These are phyloP conservation scores for Pseudoatta argentina DNA, from an alignment of 1,140 invertebrate species.

Conservation along the genomic window DNA sequence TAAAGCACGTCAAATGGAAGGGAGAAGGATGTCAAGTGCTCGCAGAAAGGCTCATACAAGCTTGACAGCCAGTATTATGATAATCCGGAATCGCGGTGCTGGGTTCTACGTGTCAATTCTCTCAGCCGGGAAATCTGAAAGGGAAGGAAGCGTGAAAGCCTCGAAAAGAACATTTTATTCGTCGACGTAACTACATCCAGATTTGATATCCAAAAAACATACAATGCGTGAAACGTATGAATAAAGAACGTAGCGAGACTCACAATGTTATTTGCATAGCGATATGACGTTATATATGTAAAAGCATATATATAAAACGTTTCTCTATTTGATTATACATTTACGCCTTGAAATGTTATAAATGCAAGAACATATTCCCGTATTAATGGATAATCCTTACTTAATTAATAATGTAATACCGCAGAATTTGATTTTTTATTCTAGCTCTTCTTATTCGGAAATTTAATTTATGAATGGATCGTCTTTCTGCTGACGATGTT, in stretches of 20 bases:
- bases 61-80: slow-evolving; percentile 73
- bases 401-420: neutral
- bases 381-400: neutral
- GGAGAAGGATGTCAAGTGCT: slow-evolving; percentile 41
- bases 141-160: slow-evolving; percentile 46
- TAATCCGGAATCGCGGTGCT: slow-evolving; percentile 75
- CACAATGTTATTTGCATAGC: slow-evolving; percentile 2
- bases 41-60: slow-evolving; percentile 30
- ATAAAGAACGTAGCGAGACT: neutral
- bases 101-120: slow-evolving; percentile 46
- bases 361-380: neutral
- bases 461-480: neutral
- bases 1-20: slow-evolving; percentile 13
- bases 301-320: neutral
- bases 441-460: neutral
- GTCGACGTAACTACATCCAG: slow-evolving; percentile 10
- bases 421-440: neutral
- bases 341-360: neutral
- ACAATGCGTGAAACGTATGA: neutral
- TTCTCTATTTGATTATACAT: neutral
- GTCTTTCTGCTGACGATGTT: neutral
- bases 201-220: slow-evolving; percentile 15
- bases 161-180: slow-evolving; percentile 45
- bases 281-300: neutral
- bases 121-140: neutral